Evolutionary conservation across 2,797 vertebrate species (phyloP), one percentile per base, ranked within the genome.

Genomic region (Anabas testudineus): DNA sequence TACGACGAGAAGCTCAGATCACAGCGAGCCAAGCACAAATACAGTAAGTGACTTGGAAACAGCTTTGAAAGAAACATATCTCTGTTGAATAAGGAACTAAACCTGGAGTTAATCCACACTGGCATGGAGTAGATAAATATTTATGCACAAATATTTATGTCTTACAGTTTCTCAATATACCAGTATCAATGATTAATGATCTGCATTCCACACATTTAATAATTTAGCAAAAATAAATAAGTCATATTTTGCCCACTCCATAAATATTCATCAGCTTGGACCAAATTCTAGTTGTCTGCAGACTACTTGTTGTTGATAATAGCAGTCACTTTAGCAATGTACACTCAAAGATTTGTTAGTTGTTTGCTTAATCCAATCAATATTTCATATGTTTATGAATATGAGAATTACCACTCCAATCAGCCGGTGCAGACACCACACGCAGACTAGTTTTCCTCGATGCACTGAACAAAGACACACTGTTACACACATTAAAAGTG

Each of bases 81-180:
- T 77, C 70, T 61, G 66, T 62, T 74, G 83, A 80, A 81, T 69
- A 71, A 70, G 74, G 64, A 78, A 37, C 76, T 43, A 76, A 78
- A 90, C 51, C 76, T 36, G 48, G 67, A 77, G 74, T 56, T 87
- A 85, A 87, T 68, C 51, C 67, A 66, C 76, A 60, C 71, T 86
- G 88, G 74, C 80, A 15, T 70, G 71, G 74, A 63, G 69, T 34
- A 53, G 80, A 89, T 89, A 82, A 88, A 92, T 89, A 90, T 91
- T 85, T 75, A 87, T 87, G 86, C 79, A 65, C 87, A 90, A 90
- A 91, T 90, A 87, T 91, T 91, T 91, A 91, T 89, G 87, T 91
- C 82, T 82, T 90, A 89, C 84, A 90, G 79, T 88, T 90, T 87
- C 59, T 81, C 86, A 86, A 81, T 92, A 85, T 85, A 88, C 88